These are phyloP conservation scores for Eumaeus atala DNA, from an alignment of 1,140 invertebrate species.

Conservation along the genomic window DNA sequence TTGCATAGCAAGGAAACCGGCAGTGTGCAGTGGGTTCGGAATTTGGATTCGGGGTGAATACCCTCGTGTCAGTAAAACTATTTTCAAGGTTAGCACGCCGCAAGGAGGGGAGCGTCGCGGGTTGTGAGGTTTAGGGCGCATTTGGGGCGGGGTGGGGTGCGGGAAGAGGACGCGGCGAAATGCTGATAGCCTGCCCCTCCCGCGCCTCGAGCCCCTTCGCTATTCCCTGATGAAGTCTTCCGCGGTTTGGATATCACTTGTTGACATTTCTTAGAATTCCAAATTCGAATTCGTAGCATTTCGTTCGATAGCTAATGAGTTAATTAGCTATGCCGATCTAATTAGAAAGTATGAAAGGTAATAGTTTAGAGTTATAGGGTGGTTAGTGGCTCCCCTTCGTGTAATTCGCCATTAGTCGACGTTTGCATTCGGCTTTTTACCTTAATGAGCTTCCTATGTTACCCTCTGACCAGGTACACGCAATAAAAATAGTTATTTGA, in stretches of 20 bases:
- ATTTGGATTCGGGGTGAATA: constrained; percentile 72
- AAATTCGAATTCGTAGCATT: constrained; percentile 2
- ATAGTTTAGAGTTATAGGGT: constrained; percentile 8
- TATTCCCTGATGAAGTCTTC: constrained; percentile 31
- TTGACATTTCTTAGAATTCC: constrained; percentile 7
- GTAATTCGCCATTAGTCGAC: constrained; percentile 71
- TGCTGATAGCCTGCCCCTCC: constrained; percentile 58
- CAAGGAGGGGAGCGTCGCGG: constrained; percentile 61
- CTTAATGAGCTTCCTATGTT: constrained; percentile 66
- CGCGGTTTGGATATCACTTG: constrained; percentile 22
- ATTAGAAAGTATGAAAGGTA: constrained; percentile 17
- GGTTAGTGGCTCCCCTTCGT: constrained; percentile 54
- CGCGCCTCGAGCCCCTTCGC: constrained; percentile 28
- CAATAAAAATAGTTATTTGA: constrained; percentile 22
- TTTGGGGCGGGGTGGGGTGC: constrained; percentile 25
- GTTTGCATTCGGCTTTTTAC: constrained; percentile 72
- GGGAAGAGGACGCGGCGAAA: constrained; percentile 63
- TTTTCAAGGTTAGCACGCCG: constrained; percentile 68
- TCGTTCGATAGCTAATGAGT: constrained; percentile 3
- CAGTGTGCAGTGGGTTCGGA: constrained; percentile 56
- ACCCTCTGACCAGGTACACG: constrained; percentile 48
- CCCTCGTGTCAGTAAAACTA: constrained; percentile 70
- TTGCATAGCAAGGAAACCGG: constrained; percentile 37
- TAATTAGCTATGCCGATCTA: constrained; percentile 7
- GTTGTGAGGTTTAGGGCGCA: constrained; percentile 39